Evolutionary conservation across 2,113 vertebrate genomes (phyloP), one percentile per base, ranked within the genome.

Genomic region (Lipophrys pholis): DNA sequence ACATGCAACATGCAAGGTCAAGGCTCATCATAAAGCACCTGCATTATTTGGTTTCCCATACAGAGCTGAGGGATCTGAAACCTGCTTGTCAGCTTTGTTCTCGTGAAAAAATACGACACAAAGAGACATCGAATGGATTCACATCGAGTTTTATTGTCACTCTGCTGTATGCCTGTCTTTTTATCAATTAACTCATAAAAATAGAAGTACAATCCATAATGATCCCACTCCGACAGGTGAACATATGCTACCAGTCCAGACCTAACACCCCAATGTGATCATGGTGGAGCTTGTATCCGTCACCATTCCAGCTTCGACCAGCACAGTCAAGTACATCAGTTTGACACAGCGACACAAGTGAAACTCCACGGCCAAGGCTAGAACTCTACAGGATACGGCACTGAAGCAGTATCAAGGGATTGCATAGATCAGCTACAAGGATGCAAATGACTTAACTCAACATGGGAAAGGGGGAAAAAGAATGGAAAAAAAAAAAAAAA

Each of bases 391-490:
- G 65, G 60, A 78, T 58, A 83, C 80, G 86, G 73, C 82, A 73
- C 76, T 77, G 79, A 82, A 87, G 79, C 80, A 59, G 73, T 84
- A 69, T 49, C 58, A 76, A 66, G 79, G 69, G 74, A 82, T 91
- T 93, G 93, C 89, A 93, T 91, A 94, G 89, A 86, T 92, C 74
- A 88, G 73, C 89, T 78, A 91, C 86, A 79, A 73, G 78, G 80
- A 76, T 86, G 84, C 87, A 84, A 85, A 73, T 67, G 80, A 73
- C 58, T 66, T 21, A 77, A 86, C 52, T 78, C 51, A 78, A 78
- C 69, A 59, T 65, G 10, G 56, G 10, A 42, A 53, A 36, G 35
- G 63, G 56, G 35, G 38, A 11, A 15, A n/a, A n/a, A n/a, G n/a
- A n/a, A n/a, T n/a, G n/a, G 21, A 4, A 4, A 4, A 30, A 36